Evolutionary conservation across 2,888 invertebrate genomes (phyloP), one percentile per base, ranked within the genome.

Genomic region (Drosophila prostipennis): DNA sequence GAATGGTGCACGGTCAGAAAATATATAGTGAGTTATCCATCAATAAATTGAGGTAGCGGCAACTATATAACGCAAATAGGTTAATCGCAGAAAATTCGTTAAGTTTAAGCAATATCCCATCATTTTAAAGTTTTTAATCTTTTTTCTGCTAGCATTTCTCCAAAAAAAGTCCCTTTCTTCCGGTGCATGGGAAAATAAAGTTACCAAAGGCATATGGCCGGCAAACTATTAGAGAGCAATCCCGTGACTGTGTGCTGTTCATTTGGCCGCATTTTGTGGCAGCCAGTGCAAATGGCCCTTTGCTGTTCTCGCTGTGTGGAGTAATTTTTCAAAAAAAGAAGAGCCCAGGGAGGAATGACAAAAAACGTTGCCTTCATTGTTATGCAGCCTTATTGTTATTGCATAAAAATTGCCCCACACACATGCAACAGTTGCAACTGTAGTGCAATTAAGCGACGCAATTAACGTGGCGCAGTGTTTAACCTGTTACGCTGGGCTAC

Each of bases 381-480:
- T 84, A 87, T 85, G 76, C 80, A 81, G 79, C 80, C 80, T 87
- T 89, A 87, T 89, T 89, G 84, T 87, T 88, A 87, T 89, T 86
- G 89, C 89, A 89, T 87, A 89, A 88, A 87, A 87, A 88, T 87
- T 56, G 77, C 53, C 59, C 34, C 56, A 10, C 46, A 58, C 48
- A 45, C 32, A 57, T 84, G 87, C 87, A 82, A 87, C 88, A 87
- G 82, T 87, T 81, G 82, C 88, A 82, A 81, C 75, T 85, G 77
- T 73, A 67, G 82, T 77, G 81, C 89, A 89, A 87, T 89, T 89
- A 89, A 86, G 82, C 86, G 77, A 68, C 74, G 88, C 90, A 90
- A 90, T 89, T 89, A 89, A 89, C 90, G 80, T 79, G 76, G 74
- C 69, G 58, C 89, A 81, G 84, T 77, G 79, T 78, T 89, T 89